Evolutionary conservation across 37 sponge, comb jelly and placozoan species (phyloP).

Genomic region (Haliclona indistincta): DNA sequence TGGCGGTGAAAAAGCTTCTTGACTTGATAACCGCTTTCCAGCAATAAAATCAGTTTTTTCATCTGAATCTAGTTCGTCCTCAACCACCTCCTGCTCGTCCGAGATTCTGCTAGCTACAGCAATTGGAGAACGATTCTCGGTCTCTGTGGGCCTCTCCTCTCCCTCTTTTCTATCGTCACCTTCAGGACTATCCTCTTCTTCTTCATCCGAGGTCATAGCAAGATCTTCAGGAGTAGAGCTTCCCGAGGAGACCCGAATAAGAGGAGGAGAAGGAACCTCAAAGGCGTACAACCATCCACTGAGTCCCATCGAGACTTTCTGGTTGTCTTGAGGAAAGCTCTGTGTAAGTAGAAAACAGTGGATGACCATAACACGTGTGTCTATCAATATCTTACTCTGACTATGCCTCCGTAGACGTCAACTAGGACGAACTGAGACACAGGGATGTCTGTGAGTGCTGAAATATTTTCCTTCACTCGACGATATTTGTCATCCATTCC

Average conservation of each 20-base stretch:
- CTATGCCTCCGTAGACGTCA: slow-evolving; percentile 49
- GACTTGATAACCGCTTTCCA: too few species aligned
- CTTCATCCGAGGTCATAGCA: neutral
- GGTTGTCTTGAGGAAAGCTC: slow-evolving; percentile 53
- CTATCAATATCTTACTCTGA: slow-evolving; percentile 53
- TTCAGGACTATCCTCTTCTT: slow-evolving; percentile 6
- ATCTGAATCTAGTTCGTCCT: too few species aligned
- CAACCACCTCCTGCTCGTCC: too few species aligned
- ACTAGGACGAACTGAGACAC: slow-evolving; percentile 40
- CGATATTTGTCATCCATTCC: slow-evolving; percentile 78
- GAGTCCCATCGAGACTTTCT: slow-evolving; percentile 64
- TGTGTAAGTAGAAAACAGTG: slow-evolving; percentile 10
- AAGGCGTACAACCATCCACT: slow-evolving; percentile 86
- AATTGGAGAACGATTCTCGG: neutral
- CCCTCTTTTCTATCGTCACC: neutral
- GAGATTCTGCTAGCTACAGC: too few species aligned
- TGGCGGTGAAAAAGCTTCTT: neutral
- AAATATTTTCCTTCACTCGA: slow-evolving; percentile 51
- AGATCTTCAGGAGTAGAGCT: neutral
- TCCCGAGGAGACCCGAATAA: slow-evolving; percentile 20
- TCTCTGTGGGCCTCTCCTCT: neutral
- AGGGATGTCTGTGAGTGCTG: slow-evolving; percentile 40
- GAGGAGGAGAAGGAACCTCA: slow-evolving; percentile 69
- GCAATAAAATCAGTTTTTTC: too few species aligned
- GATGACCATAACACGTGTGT: neutral